Percentiles rank a stretch among this genome's conserved stretches.
These are phyloP conservation scores for Hoplodrina blanda DNA, from an alignment of 2,888 invertebrate genomes.

Conservation along the genomic window DNA sequence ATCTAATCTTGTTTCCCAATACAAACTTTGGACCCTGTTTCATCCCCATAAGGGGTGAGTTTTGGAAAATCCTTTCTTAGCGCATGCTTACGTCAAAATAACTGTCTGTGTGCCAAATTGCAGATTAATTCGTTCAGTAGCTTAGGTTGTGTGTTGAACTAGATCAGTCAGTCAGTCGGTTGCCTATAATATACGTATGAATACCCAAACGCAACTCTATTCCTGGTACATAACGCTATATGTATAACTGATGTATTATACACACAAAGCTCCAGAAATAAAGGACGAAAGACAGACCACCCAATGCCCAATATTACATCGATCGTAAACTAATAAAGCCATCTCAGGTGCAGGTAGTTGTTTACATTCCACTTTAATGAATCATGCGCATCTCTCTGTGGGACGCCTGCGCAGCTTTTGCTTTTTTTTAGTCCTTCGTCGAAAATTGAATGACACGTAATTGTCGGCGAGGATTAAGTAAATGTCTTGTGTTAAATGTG, in stretches of 20 bases:
- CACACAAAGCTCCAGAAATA: slow-evolving; percentile 19
- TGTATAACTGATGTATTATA: neutral
- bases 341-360: slow-evolving; percentile 71
- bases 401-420: slow-evolving; percentile 60
- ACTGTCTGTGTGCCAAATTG: too few relatives aligned
- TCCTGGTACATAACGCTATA: neutral
- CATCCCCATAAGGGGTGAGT: too few relatives aligned
- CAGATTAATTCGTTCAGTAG: too few relatives aligned
- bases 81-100: too few relatives aligned
- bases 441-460: slow-evolving; percentile 33
- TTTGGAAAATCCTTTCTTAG: too few relatives aligned
- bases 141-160: too few relatives aligned
- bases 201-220: neutral
- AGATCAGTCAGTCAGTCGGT: too few relatives aligned
- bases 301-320: slow-evolving; percentile 6
- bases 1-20: too few relatives aligned
- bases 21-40: too few relatives aligned
- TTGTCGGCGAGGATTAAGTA: slow-evolving; percentile 35
- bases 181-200: neutral
- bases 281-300: slow-evolving; percentile 13
- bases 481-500: slow-evolving; percentile 20
- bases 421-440: slow-evolving; percentile 33
- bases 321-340: slow-evolving; percentile 38
- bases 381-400: slow-evolving; percentile 71
- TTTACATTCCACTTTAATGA: slow-evolving; percentile 78